phyloP scores from a whole-genome alignment of 2,113 vertebrate species.

The Tragelaphus imberbis region DNA sequence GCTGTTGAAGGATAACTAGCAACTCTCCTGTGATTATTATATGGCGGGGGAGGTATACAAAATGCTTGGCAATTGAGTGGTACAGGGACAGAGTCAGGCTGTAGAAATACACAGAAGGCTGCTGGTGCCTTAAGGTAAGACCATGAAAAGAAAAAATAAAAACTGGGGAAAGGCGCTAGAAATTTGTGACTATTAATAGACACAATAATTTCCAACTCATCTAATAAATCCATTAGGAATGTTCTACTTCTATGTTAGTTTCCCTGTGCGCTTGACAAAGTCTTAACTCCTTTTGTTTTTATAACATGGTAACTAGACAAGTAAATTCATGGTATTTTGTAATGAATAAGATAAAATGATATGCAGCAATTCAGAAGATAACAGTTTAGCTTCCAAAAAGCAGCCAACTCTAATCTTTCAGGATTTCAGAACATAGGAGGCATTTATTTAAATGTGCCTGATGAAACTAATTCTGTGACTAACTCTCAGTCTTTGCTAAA shows the following conservation, averaged over 20 bases:
- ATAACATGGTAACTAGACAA: neutral
- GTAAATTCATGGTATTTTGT: neutral
- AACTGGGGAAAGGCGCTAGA: neutral
- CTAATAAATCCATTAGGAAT: neutral
- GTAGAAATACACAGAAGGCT: neutral
- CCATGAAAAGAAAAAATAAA: neutral
- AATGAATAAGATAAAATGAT: neutral
- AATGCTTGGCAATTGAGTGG: neutral
- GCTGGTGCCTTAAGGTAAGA: neutral
- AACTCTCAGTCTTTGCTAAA: neutral
- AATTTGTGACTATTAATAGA: neutral
- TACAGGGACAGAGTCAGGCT: neutral
- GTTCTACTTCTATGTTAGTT: neutral
- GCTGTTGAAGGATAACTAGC: neutral
- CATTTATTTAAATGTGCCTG: neutral
- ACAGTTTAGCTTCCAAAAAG: neutral
- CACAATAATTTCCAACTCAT: neutral
- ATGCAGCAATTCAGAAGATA: neutral
- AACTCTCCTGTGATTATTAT: neutral
- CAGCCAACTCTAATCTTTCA: neutral
- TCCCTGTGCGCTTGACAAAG: neutral
- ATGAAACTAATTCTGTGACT: neutral
- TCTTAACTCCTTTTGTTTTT: conserved; percentile 3
- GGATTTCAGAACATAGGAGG: neutral
- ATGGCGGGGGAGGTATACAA: neutral